Evolutionary conservation across 2,797 vertebrate genomes (phyloP), one percentile per base, ranked within the genome.

Genomic region (Ctenopoma multispine): DNA sequence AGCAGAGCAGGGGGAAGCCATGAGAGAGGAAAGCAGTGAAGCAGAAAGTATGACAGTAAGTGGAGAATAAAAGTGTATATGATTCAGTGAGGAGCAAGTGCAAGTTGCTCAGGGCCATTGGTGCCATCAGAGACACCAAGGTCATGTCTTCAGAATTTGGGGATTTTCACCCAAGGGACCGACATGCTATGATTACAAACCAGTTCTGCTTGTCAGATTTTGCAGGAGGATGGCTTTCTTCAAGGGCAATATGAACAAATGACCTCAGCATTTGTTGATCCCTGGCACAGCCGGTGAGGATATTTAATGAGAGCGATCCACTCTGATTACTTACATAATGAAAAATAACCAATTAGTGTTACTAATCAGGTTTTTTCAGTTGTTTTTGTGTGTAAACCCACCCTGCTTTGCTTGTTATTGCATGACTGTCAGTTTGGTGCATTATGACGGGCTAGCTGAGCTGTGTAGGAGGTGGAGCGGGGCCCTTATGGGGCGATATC

Each of bases 1-100:
- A 60, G 55, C 5, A 15, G 55, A 1, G 21, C 69, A 34, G 58
- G 24, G 48, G 18, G 41, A 56, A 56, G 21, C 43, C 51, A 24
- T 43, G 4, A 63, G 43, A 54, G 49, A 63, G n/a, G 34, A 17
- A 43, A 64, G 65, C 63, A 23, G 10, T 27, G 68, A 82, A 54
- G 69, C 72, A 69, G 55, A 64, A 72, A 44, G 58, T 47, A 15
- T 18, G 58, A 34, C 41, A 69, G 44, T 54, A 54, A 68, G 65
- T 23, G 69, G 54, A 71, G 44, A 34, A 69, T 60, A 7, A 65
- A 47, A 50, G 34, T 21, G 29, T 11, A 13, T 59, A 2, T 63
- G 75, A 77, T 72, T 64, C 53, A 72, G 27, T 20, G 56, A 56
- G 36, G 36, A 47, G 57, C 7, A 15, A 40, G 20, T 13, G 46